Percentiles rank a stretch among this genome's conserved stretches.
phyloP scores from a whole-genome alignment of 1,140 invertebrate genomes.

The Aphidius gifuensis region DNA sequence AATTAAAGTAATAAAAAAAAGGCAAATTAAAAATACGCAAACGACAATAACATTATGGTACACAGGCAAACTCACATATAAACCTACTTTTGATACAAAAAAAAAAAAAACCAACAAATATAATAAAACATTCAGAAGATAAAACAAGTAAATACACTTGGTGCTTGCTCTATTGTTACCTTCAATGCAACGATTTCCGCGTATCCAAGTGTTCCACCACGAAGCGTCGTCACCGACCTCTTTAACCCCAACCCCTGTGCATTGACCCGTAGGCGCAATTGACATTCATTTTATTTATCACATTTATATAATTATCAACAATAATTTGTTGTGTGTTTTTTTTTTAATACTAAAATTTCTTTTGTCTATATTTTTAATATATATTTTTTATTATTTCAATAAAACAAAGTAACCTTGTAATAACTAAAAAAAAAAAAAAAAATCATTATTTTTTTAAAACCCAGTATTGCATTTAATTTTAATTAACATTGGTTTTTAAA shows the following conservation, averaged over 20 bases:
- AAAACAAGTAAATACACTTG: neutral
- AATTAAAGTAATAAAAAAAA: too few species aligned
- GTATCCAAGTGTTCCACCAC: slow-evolving; percentile 81
- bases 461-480: too few species aligned
- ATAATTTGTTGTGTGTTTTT: neutral
- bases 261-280: slow-evolving; percentile 55
- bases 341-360: neutral
- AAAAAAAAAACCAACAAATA: neutral
- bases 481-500: too few species aligned
- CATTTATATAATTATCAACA: neutral
- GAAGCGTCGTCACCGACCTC: slow-evolving; percentile 85
- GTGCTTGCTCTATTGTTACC: slow-evolving; percentile 60
- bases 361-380: slow-evolving; percentile 7
- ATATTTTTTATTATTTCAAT: slow-evolving; percentile 6
- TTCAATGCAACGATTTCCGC: slow-evolving; percentile 94
- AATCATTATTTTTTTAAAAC: neutral
- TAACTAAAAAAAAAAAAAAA: slow-evolving; percentile 1
- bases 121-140: slow-evolving; percentile 5
- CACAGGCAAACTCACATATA: too few species aligned
- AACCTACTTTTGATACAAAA: too few species aligned
- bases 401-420: slow-evolving; percentile 14
- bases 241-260: slow-evolving; percentile 76
- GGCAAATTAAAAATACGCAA: too few species aligned
- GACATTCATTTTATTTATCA: slow-evolving; percentile 28
- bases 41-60: too few species aligned